phyloP scores from a whole-genome alignment of 2,888 invertebrate species.

The Hypercompe scribonia region DNA sequence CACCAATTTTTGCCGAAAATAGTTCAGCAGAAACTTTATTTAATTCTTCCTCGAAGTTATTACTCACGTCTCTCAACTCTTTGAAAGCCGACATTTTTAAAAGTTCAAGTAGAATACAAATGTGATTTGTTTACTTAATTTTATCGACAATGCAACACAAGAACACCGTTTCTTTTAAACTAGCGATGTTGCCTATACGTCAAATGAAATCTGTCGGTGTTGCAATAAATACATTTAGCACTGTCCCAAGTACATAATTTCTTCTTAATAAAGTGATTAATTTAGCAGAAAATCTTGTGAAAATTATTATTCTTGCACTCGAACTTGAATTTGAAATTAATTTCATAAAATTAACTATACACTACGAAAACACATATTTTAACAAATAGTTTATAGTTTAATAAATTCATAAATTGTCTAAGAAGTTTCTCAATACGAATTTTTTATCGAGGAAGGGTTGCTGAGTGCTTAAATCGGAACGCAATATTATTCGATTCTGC shows the following conservation, averaged over 20 bases:
- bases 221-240: no score
- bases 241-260: no score
- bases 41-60: constrained; percentile 66
- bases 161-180: background rate
- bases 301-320: no score
- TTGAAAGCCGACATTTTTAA: constrained; percentile 67
- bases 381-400: no score
- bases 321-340: no score
- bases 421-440: no score
- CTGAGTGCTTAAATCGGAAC: background rate
- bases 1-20: constrained; percentile 61
- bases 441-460: no score
- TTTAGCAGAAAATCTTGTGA: no score
- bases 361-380: no score
- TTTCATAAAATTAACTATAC: no score
- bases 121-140: background rate
- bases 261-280: no score
- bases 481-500: background rate
- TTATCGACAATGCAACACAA: background rate
- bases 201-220: background rate
- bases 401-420: no score
- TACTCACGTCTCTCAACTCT: constrained; percentile 66
- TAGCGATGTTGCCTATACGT: background rate
- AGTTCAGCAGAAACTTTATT: constrained; percentile 56
- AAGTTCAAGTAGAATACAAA: background rate